These are phyloP conservation scores for Biston stratarius DNA, from an alignment of 2,888 invertebrate genomes.

Conservation along the genomic window DNA sequence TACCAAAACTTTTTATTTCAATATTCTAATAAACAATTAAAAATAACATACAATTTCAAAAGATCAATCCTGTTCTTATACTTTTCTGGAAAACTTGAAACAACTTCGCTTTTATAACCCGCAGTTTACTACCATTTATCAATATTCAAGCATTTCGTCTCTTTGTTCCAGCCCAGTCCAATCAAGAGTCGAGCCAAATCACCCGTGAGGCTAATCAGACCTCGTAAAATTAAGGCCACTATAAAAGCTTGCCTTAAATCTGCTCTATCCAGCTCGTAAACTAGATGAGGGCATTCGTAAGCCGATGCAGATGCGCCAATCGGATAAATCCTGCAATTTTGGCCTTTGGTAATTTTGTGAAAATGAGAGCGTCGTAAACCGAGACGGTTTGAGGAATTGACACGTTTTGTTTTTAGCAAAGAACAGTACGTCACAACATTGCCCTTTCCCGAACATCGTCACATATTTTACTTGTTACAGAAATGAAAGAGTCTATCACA, in stretches of 20 bases:
- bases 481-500: no score
- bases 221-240: slow-evolving; percentile 68
- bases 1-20: no score
- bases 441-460: no score
- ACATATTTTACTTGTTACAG: no score
- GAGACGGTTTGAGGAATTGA: slow-evolving; percentile 36
- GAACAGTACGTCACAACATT: no score
- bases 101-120: not conserved
- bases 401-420: slow-evolving; percentile 17
- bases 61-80: no score
- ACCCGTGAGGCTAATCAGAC: slow-evolving; percentile 58
- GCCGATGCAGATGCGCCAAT: slow-evolving; percentile 61
- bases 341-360: slow-evolving; percentile 58
- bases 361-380: slow-evolving; percentile 47
- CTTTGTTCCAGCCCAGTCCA: slow-evolving; percentile 31
- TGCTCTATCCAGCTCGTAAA: slow-evolving; percentile 61
- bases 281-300: slow-evolving; percentile 68
- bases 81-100: no score
- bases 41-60: no score
- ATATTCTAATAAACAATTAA: no score
- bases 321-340: slow-evolving; percentile 65
- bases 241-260: slow-evolving; percentile 66
- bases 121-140: slow-evolving; percentile 36
- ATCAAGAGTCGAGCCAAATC: slow-evolving; percentile 41
- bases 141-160: slow-evolving; percentile 36